Percentiles rank a stretch among this genome's conserved stretches.
Evolutionary conservation across 2,888 invertebrate species (phyloP).

Genomic region (Trimorus sp.): DNA sequence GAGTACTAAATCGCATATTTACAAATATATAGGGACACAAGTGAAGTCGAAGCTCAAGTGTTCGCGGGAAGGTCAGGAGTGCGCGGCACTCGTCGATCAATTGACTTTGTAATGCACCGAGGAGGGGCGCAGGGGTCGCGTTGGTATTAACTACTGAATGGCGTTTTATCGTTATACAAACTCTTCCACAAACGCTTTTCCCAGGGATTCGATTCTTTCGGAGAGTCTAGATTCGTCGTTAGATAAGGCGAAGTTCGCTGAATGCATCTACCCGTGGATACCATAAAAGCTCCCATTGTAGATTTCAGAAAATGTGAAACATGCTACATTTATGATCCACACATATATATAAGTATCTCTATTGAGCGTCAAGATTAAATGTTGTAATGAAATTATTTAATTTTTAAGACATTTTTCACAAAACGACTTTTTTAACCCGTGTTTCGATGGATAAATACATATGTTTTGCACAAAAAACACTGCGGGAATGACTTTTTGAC

Average conservation of each 20-base stretch:
- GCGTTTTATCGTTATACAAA: conserved; percentile 76
- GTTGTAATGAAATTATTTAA: too few relatives aligned
- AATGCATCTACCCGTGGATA: too few relatives aligned
- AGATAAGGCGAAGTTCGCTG: conserved; percentile 49
- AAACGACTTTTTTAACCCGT: too few relatives aligned
- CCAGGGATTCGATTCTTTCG: conserved; percentile 32
- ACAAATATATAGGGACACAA: conserved; percentile 47
- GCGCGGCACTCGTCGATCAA: conserved; percentile 49
- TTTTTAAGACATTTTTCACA: too few relatives aligned
- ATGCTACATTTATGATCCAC: too few relatives aligned
- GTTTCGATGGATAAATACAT: too few relatives aligned
- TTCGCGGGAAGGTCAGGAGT: conserved; percentile 33
- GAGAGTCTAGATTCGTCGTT: conserved; percentile 29
- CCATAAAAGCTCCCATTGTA: too few relatives aligned
- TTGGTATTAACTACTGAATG: conserved; percentile 71
- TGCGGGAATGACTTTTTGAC: too few relatives aligned
- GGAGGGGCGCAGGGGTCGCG: conserved; percentile 11
- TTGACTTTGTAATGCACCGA: conserved; percentile 55
- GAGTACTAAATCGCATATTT: conserved; percentile 56
- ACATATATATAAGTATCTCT: too few relatives aligned
- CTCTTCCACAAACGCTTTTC: conserved; percentile 69
- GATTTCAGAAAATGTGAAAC: too few relatives aligned
- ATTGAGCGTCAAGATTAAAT: too few relatives aligned
- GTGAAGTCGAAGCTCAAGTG: conserved; percentile 45
- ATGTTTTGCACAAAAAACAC: too few relatives aligned